A percentile compares a stretch with the other conserved stretches of the same genome.
Evolutionary conservation across 2,113 vertebrate species (phyloP).

Genomic region (Hyperopisus bebe): DNA sequence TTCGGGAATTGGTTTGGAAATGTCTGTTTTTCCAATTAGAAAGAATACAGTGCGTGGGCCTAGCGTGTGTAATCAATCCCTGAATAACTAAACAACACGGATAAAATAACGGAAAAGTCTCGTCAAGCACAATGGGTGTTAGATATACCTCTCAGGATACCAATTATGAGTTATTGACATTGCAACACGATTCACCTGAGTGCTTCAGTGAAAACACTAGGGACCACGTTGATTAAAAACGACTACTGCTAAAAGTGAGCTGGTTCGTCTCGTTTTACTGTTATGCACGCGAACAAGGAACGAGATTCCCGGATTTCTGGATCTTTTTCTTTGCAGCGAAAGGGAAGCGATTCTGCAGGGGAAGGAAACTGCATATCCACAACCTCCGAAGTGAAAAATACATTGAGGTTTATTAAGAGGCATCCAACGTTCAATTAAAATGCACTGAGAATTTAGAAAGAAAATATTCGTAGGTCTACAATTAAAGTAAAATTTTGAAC

Average conservation of each 20-base stretch:
- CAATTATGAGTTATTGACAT: not conserved
- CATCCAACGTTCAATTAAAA: constrained; percentile 4
- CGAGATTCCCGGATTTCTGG: not conserved
- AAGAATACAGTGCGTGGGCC: not conserved
- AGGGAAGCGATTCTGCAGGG: not conserved
- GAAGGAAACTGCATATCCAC: not conserved
- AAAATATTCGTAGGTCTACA: not conserved
- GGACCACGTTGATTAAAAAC: not conserved
- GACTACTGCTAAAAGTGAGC: not conserved
- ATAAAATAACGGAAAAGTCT: not conserved
- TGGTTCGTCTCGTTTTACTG: not conserved
- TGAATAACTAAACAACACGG: not conserved
- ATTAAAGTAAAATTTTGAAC: not conserved
- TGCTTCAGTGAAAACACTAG: not conserved
- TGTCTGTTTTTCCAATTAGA: not conserved
- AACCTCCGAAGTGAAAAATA: not conserved
- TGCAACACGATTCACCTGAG: not conserved
- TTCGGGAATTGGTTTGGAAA: not conserved
- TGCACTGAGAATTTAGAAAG: not conserved
- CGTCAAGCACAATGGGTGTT: not conserved
- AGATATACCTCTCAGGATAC: not conserved
- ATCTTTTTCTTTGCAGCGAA: not conserved
- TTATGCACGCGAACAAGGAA: not conserved
- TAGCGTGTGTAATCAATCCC: not conserved
- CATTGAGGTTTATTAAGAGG: not conserved